phyloP scores from a whole-genome alignment of 2,797 vertebrate species.

The Anniella stebbinsi region DNA sequence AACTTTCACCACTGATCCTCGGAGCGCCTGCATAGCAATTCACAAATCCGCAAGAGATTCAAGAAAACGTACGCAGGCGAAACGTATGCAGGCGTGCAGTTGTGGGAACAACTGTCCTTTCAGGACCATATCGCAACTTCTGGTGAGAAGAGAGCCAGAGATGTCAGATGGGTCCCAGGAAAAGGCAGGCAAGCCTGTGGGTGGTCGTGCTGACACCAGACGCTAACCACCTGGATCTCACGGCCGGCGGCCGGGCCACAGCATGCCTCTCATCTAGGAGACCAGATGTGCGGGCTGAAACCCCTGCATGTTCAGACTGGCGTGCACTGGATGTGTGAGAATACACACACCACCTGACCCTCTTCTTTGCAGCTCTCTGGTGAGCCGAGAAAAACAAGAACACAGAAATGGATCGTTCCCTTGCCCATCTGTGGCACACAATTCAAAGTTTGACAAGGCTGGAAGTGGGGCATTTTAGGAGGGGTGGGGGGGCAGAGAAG shows the following conservation, averaged over 20 bases:
- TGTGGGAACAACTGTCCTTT: no score
- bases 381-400: background rate
- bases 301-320: no score
- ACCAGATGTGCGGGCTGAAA: background rate
- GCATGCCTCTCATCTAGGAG: background rate
- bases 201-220: background rate
- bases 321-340: no score
- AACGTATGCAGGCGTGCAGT: background rate
- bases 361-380: background rate
- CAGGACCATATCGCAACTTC: background rate
- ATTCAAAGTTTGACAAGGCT: constrained; percentile 9
- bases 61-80: no score
- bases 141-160: background rate
- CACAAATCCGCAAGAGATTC: background rate
- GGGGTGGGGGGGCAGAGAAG: background rate
- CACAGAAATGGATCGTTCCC: background rate
- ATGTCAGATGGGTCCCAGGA: background rate
- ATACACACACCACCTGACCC: background rate
- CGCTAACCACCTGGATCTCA: background rate
- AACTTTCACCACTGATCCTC: no score
- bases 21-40: background rate
- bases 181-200: background rate
- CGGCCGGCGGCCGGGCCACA: background rate
- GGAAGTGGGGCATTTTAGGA: background rate
- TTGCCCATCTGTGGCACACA: background rate